These are phyloP conservation scores for Luscinia luscinia DNA, from an alignment of 2,797 vertebrate species.

Conservation along the genomic window DNA sequence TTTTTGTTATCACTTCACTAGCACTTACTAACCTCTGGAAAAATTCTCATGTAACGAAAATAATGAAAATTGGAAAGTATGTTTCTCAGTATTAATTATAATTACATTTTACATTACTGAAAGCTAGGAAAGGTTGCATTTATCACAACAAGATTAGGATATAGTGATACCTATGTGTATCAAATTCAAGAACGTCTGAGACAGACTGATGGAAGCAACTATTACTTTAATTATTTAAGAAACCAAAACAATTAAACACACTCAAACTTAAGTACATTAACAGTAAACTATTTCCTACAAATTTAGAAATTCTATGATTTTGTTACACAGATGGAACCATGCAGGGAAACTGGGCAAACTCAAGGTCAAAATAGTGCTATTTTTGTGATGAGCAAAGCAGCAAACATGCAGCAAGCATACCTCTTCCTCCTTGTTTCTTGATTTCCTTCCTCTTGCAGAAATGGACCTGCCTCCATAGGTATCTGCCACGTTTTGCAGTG, in stretches of 20 bases:
- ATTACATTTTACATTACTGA: not conserved
- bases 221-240: slow-evolving; percentile 39
- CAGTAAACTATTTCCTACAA: slow-evolving; percentile 39
- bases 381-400: slow-evolving; percentile 60
- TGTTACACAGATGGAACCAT: slow-evolving; percentile 71
- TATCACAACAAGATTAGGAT: not conserved
- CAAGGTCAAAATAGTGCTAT: slow-evolving; percentile 42
- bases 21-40: not conserved
- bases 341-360: slow-evolving; percentile 66
- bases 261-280: slow-evolving; percentile 2
- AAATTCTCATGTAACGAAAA: not conserved
- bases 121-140: not conserved
- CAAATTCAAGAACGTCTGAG: not conserved
- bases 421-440: slow-evolving; percentile 98
- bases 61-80: not conserved
- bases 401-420: slow-evolving; percentile 87
- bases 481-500: slow-evolving; percentile 90
- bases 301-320: slow-evolving; percentile 34
- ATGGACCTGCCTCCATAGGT: slow-evolving; percentile 89
- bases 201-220: not conserved
- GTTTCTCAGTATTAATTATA: not conserved
- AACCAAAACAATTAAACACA: not conserved
- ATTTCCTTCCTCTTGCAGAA: slow-evolving; percentile 88
- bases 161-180: not conserved
- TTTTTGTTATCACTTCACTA: not conserved